These are phyloP conservation scores for Salvelinus alpinus DNA, from an alignment of 2,113 vertebrate genomes.

Conservation along the genomic window DNA sequence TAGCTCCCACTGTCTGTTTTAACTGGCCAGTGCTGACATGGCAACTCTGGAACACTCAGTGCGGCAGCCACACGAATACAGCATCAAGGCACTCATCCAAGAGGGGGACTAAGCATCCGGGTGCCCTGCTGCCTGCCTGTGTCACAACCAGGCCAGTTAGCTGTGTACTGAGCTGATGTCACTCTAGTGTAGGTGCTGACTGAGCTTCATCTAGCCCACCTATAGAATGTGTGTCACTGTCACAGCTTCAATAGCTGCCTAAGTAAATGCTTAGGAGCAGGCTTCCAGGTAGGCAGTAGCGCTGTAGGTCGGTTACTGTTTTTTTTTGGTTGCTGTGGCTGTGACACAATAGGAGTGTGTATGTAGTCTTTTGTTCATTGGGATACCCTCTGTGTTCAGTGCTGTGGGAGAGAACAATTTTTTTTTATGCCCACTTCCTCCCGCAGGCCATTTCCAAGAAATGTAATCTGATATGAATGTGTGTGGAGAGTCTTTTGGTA, in stretches of 20 bases:
- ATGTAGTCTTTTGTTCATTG: no score
- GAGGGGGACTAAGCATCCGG: slow-evolving; percentile 32
- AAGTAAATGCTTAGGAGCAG: not conserved
- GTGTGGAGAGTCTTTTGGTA: slow-evolving; percentile 43
- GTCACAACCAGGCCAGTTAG: slow-evolving; percentile 6
- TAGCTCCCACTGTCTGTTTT: slow-evolving; percentile 44
- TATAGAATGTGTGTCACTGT: slow-evolving; percentile 3
- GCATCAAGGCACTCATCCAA: slow-evolving; percentile 50
- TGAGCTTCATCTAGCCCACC: slow-evolving; percentile 5
- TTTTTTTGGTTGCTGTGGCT: no score
- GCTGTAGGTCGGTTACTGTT: not conserved
- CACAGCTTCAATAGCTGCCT: not conserved
- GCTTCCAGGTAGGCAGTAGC: not conserved
- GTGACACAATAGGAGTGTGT: no score
- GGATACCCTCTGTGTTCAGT: no score
- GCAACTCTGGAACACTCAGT: slow-evolving; percentile 55
- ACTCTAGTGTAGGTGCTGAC: slow-evolving; percentile 7
- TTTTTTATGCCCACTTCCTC: slow-evolving; percentile 58
- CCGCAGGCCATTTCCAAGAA: slow-evolving; percentile 62
- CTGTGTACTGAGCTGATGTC: slow-evolving; percentile 2
- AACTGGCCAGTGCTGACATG: slow-evolving; percentile 53
- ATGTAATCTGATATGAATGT: slow-evolving; percentile 65
- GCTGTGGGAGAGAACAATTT: not conserved
- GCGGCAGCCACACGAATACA: slow-evolving; percentile 35
- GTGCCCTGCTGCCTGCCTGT: slow-evolving; percentile 13